phyloP scores from a whole-genome alignment of 2,113 vertebrate species.

The Muscicapa adusta region DNA sequence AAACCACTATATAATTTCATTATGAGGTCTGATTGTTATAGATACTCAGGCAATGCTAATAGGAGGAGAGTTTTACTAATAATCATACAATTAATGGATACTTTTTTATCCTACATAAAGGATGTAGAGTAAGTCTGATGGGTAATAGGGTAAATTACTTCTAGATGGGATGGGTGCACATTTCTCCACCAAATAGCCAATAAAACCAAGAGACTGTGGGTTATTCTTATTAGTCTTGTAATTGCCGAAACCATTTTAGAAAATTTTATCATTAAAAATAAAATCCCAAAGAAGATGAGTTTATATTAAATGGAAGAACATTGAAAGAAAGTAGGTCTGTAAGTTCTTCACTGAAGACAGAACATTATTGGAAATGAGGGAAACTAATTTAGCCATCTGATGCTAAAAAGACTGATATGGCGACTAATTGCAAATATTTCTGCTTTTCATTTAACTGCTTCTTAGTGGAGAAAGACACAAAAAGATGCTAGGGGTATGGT shows the following conservation, averaged over 20 bases:
- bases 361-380: background rate
- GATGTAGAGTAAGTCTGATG: background rate
- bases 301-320: background rate
- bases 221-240: background rate
- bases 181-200: background rate
- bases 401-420: background rate
- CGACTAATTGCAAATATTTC: background rate
- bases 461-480: background rate
- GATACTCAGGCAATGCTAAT: background rate
- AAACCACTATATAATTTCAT: background rate
- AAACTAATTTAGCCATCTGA: background rate
- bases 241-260: background rate
- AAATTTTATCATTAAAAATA: constrained; percentile 1
- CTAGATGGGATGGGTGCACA: background rate
- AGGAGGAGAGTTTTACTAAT: background rate
- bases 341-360: background rate
- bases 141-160: background rate
- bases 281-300: background rate
- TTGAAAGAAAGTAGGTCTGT: background rate
- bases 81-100: background rate
- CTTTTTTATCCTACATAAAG: background rate
- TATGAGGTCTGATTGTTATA: background rate
- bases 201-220: background rate
- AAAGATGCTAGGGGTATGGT: background rate
- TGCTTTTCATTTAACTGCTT: background rate